These are phyloP conservation scores for Phocides pigmalion DNA, from an alignment of 1,140 invertebrate species.

Conservation along the genomic window DNA sequence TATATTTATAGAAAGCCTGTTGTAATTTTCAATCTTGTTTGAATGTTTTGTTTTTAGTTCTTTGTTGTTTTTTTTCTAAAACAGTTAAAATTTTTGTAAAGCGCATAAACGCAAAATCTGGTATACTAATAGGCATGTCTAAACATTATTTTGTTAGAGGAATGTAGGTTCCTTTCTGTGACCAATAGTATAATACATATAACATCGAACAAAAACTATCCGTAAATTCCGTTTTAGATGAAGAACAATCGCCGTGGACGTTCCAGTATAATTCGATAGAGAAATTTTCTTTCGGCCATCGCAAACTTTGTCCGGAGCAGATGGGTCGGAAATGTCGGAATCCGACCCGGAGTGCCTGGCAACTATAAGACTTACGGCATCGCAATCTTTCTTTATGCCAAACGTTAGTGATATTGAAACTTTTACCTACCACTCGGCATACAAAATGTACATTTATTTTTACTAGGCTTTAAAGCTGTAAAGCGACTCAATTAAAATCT, in stretches of 20 bases:
- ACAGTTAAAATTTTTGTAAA: too few species aligned
- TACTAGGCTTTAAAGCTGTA: not conserved
- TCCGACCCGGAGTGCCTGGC: conserved; percentile 34
- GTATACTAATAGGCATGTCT: too few species aligned
- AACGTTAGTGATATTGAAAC: conserved; percentile 33
- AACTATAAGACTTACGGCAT: conserved; percentile 43
- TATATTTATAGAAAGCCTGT: not conserved
- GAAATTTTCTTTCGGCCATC: conserved; percentile 40
- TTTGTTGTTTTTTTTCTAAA: too few species aligned
- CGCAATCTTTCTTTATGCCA: conserved; percentile 38
- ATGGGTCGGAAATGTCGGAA: conserved; percentile 39
- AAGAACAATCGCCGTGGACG: not conserved
- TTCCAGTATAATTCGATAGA: conserved; percentile 34
- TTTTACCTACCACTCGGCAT: not conserved
- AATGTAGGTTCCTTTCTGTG: too few species aligned
- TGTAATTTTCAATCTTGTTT: not conserved
- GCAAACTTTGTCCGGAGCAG: conserved; percentile 45
- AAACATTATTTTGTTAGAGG: too few species aligned
- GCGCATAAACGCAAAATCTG: too few species aligned
- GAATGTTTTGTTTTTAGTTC: too few species aligned
- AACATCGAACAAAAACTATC: conserved; percentile 5
- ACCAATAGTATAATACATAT: not conserved
- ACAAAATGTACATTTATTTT: not conserved
- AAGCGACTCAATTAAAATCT: conserved; percentile 16
- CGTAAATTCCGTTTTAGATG: conserved; percentile 2